These are phyloP conservation scores for Thyatira batis DNA, from an alignment of 2,888 invertebrate species.

Conservation along the genomic window DNA sequence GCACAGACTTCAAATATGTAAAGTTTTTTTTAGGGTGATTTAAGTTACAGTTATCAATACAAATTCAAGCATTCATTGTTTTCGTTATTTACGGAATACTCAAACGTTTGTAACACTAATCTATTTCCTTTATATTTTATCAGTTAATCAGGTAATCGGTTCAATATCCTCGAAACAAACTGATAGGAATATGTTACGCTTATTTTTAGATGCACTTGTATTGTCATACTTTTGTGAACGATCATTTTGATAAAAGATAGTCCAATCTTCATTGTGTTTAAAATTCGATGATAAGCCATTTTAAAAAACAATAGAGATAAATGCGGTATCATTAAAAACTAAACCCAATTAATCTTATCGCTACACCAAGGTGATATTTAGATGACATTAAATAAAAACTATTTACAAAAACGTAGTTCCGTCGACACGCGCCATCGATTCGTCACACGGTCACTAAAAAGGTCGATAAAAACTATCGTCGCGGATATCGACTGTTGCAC, in stretches of 20 bases:
- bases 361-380: background rate
- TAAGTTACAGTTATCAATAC: background rate
- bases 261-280: background rate
- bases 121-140: background rate
- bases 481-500: conserved; percentile 26
- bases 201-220: background rate
- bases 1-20: no score
- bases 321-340: background rate
- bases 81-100: background rate
- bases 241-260: no score
- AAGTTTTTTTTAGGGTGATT: background rate
- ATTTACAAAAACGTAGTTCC: background rate
- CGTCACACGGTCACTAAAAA: background rate
- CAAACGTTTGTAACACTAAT: conserved; percentile 1
- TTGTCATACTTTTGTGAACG: background rate
- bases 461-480: conserved; percentile 28
- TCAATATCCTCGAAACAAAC: conserved; percentile 20
- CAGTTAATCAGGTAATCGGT: conserved; percentile 7
- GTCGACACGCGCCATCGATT: conserved; percentile 1
- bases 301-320: background rate
- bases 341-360: background rate
- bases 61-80: background rate
- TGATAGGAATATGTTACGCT: conserved; percentile 10
- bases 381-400: background rate
- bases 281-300: background rate